Base-by-base conservation (phyloP, 2,113 vertebrate species). In the Malurus elegans region DNA sequence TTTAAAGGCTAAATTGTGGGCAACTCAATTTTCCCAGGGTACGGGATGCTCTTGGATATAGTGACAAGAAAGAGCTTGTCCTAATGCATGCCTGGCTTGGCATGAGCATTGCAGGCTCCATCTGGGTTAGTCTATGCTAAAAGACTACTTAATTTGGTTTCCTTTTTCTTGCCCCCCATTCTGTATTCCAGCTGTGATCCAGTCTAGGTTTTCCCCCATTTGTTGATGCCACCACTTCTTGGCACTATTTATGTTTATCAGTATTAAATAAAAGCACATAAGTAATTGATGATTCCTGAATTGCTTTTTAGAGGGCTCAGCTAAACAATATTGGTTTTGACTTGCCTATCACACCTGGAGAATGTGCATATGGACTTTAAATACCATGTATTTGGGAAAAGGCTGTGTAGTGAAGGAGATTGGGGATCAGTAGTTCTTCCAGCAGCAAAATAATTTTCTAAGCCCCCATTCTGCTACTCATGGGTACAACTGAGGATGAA, bases 161-260 rank as follows among this genome's bases (percentile, higher is more conserved):
- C 12, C 8, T 80, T 45, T 74, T 29, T 1, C 6, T 38, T 38
- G 38, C 18, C 9, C 8, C 16, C 11, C 12, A 14, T 34, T 64
- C 57, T 10, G 4, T 40, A 31, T 71, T 70, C 19, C 1, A 0
- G 10, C 34, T 0, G 0, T 9, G 9, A 25, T 31, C 24, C 34
- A 25, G 34, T 48, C 14, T 47, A 19, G 16, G 6, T 42, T 56
- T 79, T 8, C 21, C 25, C 17, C 42, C 20, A 15, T 6, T 48
- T 0, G 0, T 40, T 57, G 79, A 36, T 73, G 12, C 13, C 1
- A 2, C 21, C 8, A 10, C 45, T 79, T 66, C 29, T 91, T 72
- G 40, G 32, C 12, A 4, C 32, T 87, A 1, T 50, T 81, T 60
- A 6, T 51, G 36, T 7, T 56, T 71, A 24, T 4, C 5, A 51